Evolutionary conservation across 2,888 invertebrate genomes (phyloP).

Genomic region (Epistrophe eligans): DNA sequence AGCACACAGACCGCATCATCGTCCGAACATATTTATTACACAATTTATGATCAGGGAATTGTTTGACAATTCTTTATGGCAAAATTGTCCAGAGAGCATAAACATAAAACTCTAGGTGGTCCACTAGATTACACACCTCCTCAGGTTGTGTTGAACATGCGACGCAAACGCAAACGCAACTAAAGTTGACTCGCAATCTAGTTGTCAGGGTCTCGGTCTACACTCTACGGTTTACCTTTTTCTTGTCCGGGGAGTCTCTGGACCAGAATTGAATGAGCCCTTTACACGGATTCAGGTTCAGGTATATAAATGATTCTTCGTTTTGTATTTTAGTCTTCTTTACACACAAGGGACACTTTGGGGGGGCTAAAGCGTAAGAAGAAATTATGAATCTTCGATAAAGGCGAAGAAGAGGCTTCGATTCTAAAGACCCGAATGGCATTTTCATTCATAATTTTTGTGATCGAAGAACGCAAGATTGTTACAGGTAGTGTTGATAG

Average conservation of each 20-base stretch:
- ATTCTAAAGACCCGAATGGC: constrained; percentile 45
- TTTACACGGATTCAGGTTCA: constrained; percentile 60
- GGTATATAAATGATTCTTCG: constrained; percentile 37
- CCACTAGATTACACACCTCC: constrained; percentile 76
- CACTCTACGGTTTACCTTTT: background rate
- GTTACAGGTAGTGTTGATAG: constrained; percentile 62
- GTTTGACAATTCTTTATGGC: constrained; percentile 78
- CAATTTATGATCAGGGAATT: constrained; percentile 77
- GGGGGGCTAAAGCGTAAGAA: constrained; percentile 44
- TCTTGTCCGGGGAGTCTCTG: constrained; percentile 14
- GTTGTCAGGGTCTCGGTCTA: constrained; percentile 2
- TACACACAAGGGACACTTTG: constrained; percentile 22
- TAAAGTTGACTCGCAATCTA: constrained; percentile 41
- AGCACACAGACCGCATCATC: constrained; percentile 48
- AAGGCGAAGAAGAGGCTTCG: constrained; percentile 28
- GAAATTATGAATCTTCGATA: constrained; percentile 64
- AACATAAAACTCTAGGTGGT: constrained; percentile 78
- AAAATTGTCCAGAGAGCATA: constrained; percentile 77
- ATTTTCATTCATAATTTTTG: constrained; percentile 71
- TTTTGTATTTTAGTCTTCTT: constrained; percentile 59
- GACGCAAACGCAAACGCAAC: constrained; percentile 46
- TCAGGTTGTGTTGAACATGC: constrained; percentile 73
- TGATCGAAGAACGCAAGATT: constrained; percentile 49
- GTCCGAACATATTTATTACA: constrained; percentile 77
- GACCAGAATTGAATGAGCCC: constrained; percentile 53